Base-by-base conservation (phyloP, 2,888 invertebrate genomes). In the Clusia tigrina region DNA sequence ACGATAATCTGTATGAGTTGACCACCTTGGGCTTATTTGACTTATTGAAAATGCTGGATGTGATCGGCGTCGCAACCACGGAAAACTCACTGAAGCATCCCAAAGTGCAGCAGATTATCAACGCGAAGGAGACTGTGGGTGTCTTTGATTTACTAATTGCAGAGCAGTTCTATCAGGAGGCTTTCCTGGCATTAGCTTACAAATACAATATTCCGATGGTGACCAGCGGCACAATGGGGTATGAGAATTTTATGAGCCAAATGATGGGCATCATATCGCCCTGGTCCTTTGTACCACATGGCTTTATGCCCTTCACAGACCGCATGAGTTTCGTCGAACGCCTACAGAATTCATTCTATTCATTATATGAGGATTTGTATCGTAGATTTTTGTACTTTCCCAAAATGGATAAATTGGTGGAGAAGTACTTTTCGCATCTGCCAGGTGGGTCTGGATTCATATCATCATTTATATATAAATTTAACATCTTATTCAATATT, bases 241-340 rank as follows among this genome's bases (percentile, higher is more conserved):
- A 83, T 48, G 82, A 81, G 57, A 78, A 81, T 46, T 84, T 83
- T 75, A 83, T 85, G 69, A 85, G 85, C 59, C 81, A 83, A 54
- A 81, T 84, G 64, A 82, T 85, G 77, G 86, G 85, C 1, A 78
- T 85, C 55, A 83, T 86, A 1, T 77, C 80, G 1, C 85, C 86
- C 0, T 84, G 83, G 73, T 85, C 87, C 0, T 85, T 84, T 72
- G 82, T 86, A 26, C 86, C 87, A 0, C 85, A 86, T 58, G 79
- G 83, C 10, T 83, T 84, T 63, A 68, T 84, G 57, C 78, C 81
- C 2, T 84, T 77, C 58, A 82, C 86, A 1, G 87, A 87, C 23
- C 75, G 74, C 54, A 86, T 86, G 80, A 86, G 80, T 42, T 88
- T 90, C 66, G 77, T 79, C 71, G 84, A 87, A 69, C 78, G 90